A percentile compares a stretch with the other conserved stretches of the same genome.
Evolutionary conservation across 92 coral and sea anemone genomes (phyloP).

Genomic region (Scolanthus callimorphus): DNA sequence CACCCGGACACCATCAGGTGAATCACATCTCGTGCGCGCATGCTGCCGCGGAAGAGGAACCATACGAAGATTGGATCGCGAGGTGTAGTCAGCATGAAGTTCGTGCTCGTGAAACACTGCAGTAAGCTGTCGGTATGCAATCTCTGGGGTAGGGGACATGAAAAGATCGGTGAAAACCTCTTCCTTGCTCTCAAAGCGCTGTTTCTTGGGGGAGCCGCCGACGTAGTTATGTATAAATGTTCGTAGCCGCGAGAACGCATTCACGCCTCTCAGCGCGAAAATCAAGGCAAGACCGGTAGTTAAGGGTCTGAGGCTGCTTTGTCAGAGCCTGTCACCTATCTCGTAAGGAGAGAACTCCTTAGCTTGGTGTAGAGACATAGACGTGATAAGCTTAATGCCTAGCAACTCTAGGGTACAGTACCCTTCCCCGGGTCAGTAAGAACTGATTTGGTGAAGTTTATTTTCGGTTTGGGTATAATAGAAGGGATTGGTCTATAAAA

Average conservation of each 20-base stretch:
- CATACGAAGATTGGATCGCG: slow-evolving; percentile 53
- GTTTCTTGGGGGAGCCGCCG: slow-evolving; percentile 34
- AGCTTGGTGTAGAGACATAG: slow-evolving; percentile 82
- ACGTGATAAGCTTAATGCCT: slow-evolving; percentile 74
- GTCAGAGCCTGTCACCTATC: slow-evolving; percentile 78
- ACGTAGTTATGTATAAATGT: slow-evolving; percentile 52
- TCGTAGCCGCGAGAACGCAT: slow-evolving; percentile 68
- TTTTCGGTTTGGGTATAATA: no score
- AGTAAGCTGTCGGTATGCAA: slow-evolving; percentile 90
- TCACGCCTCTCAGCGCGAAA: slow-evolving; percentile 75
- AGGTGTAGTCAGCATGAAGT: slow-evolving; percentile 74
- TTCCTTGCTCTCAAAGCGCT: slow-evolving; percentile 24
- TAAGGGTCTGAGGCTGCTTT: slow-evolving; percentile 66
- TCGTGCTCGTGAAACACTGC: slow-evolving; percentile 88
- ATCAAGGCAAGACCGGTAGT: slow-evolving; percentile 74
- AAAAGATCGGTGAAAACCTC: slow-evolving; percentile 55
- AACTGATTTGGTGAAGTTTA: no score
- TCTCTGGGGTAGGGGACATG: slow-evolving; percentile 86
- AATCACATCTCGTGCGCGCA: no score
- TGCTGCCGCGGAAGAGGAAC: slow-evolving; percentile 67
- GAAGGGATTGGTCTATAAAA: no score
- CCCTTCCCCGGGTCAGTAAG: slow-evolving; percentile 3
- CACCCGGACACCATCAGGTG: no score
- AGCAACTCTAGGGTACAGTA: slow-evolving; percentile 81
- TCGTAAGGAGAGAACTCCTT: slow-evolving; percentile 89